Evolutionary conservation across 2,113 vertebrate species (phyloP), one percentile per base, ranked within the genome.

Genomic region (Corythaixoides concolor): DNA sequence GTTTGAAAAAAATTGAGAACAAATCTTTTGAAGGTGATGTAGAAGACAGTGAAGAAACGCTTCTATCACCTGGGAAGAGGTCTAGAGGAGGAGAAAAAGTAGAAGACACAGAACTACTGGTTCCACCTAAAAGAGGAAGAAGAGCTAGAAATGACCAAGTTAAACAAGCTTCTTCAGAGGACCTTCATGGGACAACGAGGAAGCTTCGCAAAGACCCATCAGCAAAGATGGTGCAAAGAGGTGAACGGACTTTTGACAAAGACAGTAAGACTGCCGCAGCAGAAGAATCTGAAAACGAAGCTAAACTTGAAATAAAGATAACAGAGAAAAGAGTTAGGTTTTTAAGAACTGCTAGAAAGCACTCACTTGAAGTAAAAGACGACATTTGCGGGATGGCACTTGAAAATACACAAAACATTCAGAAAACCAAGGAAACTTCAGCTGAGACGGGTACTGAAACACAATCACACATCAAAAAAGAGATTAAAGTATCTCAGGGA

Each of bases 101-200:
- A 47, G 89, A 88, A 60, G 75, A 41, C 8, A 12, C 68, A 55
- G 81, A 96, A 12, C 22, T 63, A 12, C n/a, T 45, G 24, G 12
- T 95, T 70, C 64, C 88, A 49, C 14, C 59, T 16, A 97, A 60
- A 84, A 88, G 92, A 82, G 82, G 60, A 43, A 94, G 92, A 85
- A 75, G 82, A 91, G 59, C n/a, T 30, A 86, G 85, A 69, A 59
- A 60, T 63, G 68, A 41, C 9, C 89, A 64, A 64, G n/a, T 21
- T 9, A 33, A 91, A 43, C 41, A 69, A n/a, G 30, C 53, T 83
- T 14, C 74, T 80, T 33, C 79, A 47, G 55, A 49, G 64, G 12
- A 66, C 4, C 17, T 28, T 74, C 28, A 0, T 6, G 39, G 37
- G 33, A 22, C 77, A 67, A 15, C 8, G 73, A 89, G 75, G 18